Base-by-base conservation (phyloP, 2,888 invertebrate genomes). In the Zhuqinia jingwanae region DNA sequence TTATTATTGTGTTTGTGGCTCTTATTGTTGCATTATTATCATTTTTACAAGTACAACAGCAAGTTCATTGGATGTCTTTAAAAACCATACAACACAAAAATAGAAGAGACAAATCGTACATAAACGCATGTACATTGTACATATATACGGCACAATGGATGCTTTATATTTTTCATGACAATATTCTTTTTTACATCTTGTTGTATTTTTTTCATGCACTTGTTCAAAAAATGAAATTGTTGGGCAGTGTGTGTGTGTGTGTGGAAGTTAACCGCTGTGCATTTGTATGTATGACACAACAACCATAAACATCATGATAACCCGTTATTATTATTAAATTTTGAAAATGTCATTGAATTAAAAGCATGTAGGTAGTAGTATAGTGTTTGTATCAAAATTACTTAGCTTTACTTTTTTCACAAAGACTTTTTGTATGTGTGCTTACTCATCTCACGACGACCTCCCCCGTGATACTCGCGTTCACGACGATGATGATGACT, bases 201-300 rank as follows among this genome's bases (percentile, higher is more conserved):
- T 75, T 50, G 13, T 75, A n/a, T 30, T 50, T 47, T n/a, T 53
- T 17, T 50, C 53, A 3, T 75, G 68, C 22, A 17, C 20, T 25
- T 50, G 60, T 36, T 13, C 22, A 25, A 11, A 70, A 70, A 81
- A 73, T 70, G 58, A 58, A 75, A 81, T 81, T 81, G 81, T 73
- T 81, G 81, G 50, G 36, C n/a, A n/a, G n/a, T n/a, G n/a, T n/a
- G n/a, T 58, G n/a, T 76, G 53, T 65, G 68, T 56, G 25, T 30
- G 17, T 42, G 70, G 56, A 81, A 81, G 81, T 36, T 84, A 78
- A 84, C 77, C 65, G 84, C 84, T 84, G 84, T 56, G 84, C 77
- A 68, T 53, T 84, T 84, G 84, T 83, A 36, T 60, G 50, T 60
- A 70, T 70, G 77, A 84, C 84, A 84, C 60, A 84, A 76, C 75